Evolutionary conservation across 2,888 invertebrate species (phyloP).

Genomic region (Magallana nippona): DNA sequence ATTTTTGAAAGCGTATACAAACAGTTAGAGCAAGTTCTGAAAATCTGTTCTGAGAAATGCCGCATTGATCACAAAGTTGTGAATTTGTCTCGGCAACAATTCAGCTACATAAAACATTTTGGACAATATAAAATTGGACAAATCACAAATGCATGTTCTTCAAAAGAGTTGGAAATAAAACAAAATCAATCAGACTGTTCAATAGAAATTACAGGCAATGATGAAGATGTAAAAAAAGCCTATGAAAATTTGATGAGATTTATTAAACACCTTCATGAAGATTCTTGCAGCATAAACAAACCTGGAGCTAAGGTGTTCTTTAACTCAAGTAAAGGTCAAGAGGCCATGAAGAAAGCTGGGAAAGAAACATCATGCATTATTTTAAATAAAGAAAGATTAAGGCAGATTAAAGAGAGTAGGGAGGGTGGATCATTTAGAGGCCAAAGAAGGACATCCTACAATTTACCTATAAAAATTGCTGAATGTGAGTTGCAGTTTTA

Average conservation of each 20-base stretch:
- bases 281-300: conserved; percentile 5
- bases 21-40: conserved; percentile 39
- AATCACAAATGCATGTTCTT: not conserved
- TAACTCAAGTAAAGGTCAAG: conserved; percentile 17
- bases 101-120: conserved; percentile 36
- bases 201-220: conserved; percentile 43
- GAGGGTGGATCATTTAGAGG: not conserved
- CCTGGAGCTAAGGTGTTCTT: conserved; percentile 44
- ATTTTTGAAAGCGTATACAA: conserved; percentile 27
- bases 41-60: conserved; percentile 36
- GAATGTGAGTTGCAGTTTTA: conserved; percentile 18
- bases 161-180: conserved; percentile 34
- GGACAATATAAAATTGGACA: conserved; percentile 19
- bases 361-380: conserved; percentile 30
- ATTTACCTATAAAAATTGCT: conserved; percentile 18
- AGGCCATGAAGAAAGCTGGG: conserved; percentile 28
- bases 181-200: conserved; percentile 7
- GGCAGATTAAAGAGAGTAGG: not conserved
- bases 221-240: conserved; percentile 34
- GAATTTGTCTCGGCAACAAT: conserved; percentile 1
- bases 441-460: not conserved
- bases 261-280: conserved; percentile 34
- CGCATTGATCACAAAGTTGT: conserved; percentile 14
- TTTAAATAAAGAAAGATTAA: not conserved
- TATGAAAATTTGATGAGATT: conserved; percentile 25